phyloP scores from a whole-genome alignment of 2,888 invertebrate genomes.

The Drosophila lacicola region DNA sequence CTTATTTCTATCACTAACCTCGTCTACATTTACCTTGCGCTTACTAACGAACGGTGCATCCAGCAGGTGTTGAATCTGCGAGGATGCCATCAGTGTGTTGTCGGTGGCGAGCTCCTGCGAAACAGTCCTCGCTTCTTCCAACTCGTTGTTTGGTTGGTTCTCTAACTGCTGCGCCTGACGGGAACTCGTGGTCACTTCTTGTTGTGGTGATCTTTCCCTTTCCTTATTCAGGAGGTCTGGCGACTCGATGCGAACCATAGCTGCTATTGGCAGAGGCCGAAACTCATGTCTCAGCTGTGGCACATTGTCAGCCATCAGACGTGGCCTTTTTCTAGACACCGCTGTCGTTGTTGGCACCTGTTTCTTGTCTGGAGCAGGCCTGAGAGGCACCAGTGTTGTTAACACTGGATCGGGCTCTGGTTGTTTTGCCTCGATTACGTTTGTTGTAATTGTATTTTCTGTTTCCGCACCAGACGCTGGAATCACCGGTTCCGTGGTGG shows the following conservation, averaged over 20 bases:
- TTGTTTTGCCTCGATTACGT: background rate
- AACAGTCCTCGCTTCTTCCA: slow-evolving; percentile 17
- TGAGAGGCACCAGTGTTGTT: background rate
- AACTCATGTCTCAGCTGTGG: slow-evolving; percentile 63
- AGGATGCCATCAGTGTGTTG: slow-evolving; percentile 61
- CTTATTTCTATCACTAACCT: slow-evolving; percentile 17
- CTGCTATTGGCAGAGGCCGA: slow-evolving; percentile 49
- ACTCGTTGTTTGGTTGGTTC: background rate
- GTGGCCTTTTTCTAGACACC: slow-evolving; percentile 33
- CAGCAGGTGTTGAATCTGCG: slow-evolving; percentile 47
- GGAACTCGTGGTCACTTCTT: background rate
- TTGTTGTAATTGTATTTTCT: background rate
- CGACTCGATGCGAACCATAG: slow-evolving; percentile 35
- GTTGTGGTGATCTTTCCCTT: background rate
- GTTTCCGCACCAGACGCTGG: background rate
- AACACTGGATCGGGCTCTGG: background rate
- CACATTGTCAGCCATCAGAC: slow-evolving; percentile 47
- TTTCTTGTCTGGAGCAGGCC: slow-evolving; percentile 1
- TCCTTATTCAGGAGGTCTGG: accelerated
- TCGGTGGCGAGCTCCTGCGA: slow-evolving; percentile 63
- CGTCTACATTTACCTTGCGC: slow-evolving; percentile 59
- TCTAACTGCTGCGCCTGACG: background rate
- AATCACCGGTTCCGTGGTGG: background rate
- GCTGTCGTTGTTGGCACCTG: background rate
- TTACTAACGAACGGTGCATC: slow-evolving; percentile 25